Conservation (phyloP, 2,797 vertebrate genomes). For the Hafferia zeledoni region DNA sequence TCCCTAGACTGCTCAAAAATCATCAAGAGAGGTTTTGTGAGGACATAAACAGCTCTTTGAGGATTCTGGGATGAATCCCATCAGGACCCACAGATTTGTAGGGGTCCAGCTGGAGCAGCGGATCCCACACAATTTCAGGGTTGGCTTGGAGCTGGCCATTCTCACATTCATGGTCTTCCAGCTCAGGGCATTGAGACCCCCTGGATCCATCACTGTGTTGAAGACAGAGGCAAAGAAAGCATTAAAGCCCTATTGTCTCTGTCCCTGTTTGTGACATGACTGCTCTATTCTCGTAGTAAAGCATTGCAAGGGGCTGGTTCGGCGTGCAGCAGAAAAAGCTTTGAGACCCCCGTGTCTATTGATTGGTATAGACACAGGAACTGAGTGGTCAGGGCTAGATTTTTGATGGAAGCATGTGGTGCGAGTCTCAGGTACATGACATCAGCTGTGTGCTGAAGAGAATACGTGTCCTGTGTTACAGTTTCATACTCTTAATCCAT, state of each 20-base stretch:
- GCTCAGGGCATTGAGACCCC: background rate
- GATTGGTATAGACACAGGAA: background rate
- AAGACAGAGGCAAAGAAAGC: background rate
- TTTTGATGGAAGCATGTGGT: background rate
- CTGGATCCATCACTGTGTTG: background rate
- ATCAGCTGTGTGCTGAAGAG: background rate
- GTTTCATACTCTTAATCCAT: background rate
- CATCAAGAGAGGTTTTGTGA: no score
- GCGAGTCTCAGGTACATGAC: background rate
- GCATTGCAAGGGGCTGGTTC: background rate
- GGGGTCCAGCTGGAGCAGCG: no score
- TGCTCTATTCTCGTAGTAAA: background rate
- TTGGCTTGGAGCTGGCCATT: background rate
- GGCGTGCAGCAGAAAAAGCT: background rate
- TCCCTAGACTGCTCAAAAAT: no score
- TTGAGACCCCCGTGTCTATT: background rate
- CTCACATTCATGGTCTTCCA: background rate
- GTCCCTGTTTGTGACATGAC: background rate
- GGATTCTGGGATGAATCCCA: no score
- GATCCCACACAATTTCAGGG: no score
- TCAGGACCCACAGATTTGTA: no score
- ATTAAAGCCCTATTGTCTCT: background rate
- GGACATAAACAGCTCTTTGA: no score
- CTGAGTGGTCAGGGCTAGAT: rapidly evolving
- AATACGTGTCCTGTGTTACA: background rate